Evolutionary conservation across 2,888 invertebrate genomes (phyloP).

Genomic region (Ectemnius cavifrons): DNA sequence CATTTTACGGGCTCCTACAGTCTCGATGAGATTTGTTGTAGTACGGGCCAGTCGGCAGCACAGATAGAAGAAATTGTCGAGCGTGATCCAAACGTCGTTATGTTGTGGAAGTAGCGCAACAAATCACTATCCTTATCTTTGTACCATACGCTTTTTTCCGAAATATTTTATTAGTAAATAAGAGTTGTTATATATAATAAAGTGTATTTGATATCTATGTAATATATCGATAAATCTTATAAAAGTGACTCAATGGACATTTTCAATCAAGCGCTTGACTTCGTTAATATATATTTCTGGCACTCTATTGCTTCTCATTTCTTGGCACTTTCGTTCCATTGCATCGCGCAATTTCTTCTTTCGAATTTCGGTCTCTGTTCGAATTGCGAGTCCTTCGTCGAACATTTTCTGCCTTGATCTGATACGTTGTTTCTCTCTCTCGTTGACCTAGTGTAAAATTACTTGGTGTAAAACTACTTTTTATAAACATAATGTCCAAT

Average conservation of each 20-base stretch:
- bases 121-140: background rate
- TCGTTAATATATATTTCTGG: conserved; percentile 81
- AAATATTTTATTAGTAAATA: conserved; percentile 1
- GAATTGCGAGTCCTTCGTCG: conserved; percentile 83
- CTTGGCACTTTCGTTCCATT: conserved; percentile 80
- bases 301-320: conserved; percentile 81
- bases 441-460: conserved; percentile 79
- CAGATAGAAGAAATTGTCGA: conserved; percentile 91
- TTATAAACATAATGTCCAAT: background rate
- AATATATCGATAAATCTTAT: conserved; percentile 11
- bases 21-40: conserved; percentile 94
- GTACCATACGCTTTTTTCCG: conserved; percentile 34
- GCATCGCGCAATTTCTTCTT: conserved; percentile 79
- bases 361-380: conserved; percentile 82
- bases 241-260: conserved; percentile 58
- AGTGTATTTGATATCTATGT: background rate
- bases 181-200: background rate
- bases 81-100: conserved; percentile 88
- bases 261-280: conserved; percentile 72
- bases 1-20: conserved; percentile 90
- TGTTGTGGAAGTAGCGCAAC: conserved; percentile 85
- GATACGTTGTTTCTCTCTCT: conserved; percentile 84
- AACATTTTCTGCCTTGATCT: conserved; percentile 82
- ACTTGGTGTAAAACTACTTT: background rate
- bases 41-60: conserved; percentile 86